A percentile compares a stretch with the other conserved stretches of the same genome.
phyloP scores from a whole-genome alignment of 2,888 invertebrate species.

The Rhagonycha fulva region DNA sequence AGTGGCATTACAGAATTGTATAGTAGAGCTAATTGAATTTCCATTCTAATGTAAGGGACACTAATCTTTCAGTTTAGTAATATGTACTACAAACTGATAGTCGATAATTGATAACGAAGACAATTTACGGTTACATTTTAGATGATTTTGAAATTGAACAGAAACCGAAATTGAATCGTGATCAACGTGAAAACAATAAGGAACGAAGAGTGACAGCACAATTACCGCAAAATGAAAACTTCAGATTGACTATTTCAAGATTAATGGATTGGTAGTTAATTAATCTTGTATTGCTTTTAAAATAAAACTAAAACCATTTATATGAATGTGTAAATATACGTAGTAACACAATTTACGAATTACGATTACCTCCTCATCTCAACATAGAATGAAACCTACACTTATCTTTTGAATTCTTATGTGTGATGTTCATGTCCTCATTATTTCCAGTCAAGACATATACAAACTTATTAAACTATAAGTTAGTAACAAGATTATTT shows the following conservation, averaged over 20 bases:
- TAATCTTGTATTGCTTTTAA: constrained; percentile 1
- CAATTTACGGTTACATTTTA: constrained; percentile 14
- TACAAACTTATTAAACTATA: not conserved
- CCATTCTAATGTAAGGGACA: not conserved
- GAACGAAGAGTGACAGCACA: constrained; percentile 15
- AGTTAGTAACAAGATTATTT: not conserved
- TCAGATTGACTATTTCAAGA: not conserved
- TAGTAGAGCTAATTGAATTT: not conserved
- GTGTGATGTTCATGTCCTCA: not conserved
- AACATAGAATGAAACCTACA: not conserved
- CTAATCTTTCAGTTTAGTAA: not conserved
- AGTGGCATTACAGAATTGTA: too few species aligned
- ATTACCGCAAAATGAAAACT: constrained; percentile 12
- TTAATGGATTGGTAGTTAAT: constrained; percentile 4
- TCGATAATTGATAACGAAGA: constrained; percentile 8
- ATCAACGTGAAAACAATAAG: constrained; percentile 14
- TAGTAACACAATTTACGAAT: not conserved
- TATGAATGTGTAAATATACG: not conserved
- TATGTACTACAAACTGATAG: constrained; percentile 9
- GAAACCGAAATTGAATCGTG: constrained; percentile 20
- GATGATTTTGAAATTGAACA: constrained; percentile 11
- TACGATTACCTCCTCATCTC: not conserved
- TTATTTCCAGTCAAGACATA: not conserved
- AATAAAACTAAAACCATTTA: not conserved
- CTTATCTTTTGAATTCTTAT: not conserved